Evolutionary conservation across 92 coral and sea anemone genomes (phyloP).

Genomic region (Bergia puertoricense): DNA sequence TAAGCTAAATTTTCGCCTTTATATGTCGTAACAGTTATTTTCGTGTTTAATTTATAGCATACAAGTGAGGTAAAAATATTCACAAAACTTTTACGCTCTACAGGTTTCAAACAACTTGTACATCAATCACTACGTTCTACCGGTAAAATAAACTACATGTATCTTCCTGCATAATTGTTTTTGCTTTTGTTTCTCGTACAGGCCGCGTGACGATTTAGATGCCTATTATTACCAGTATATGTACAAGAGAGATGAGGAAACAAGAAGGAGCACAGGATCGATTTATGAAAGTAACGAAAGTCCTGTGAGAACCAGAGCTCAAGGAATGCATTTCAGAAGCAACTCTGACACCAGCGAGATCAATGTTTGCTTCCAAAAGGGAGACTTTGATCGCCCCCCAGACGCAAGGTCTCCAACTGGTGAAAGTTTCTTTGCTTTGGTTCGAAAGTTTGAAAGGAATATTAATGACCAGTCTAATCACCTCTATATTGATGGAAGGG

Average conservation of each 20-base stretch:
- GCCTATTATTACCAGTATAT: constrained; percentile 50
- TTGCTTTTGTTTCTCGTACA: not conserved
- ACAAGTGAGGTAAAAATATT: not conserved
- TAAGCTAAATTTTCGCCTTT: not conserved
- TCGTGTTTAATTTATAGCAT: not conserved
- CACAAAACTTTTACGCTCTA: constrained; percentile 5
- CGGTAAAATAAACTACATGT: constrained; percentile 8
- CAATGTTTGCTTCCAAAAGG: constrained; percentile 55
- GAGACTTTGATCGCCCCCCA: constrained; percentile 41
- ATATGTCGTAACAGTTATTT: not conserved
- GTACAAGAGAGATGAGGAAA: constrained; percentile 85
- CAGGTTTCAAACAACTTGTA: constrained; percentile 19
- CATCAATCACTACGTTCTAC: constrained; percentile 7
- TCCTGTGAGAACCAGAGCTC: constrained; percentile 54
- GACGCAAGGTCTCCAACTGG: constrained; percentile 91
- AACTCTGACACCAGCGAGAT: constrained; percentile 92
- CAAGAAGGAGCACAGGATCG: constrained; percentile 89
- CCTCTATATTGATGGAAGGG: constrained; percentile 30
- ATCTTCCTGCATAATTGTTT: constrained; percentile 18
- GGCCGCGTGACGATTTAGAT: constrained; percentile 70
- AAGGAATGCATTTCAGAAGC: constrained; percentile 86
- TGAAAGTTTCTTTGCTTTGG: constrained; percentile 86
- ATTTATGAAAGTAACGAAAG: constrained; percentile 82
- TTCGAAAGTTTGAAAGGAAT: constrained; percentile 82
- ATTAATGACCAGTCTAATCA: constrained; percentile 63